Evolutionary conservation across 2,113 vertebrate species (phyloP), one percentile per base, ranked within the genome.

Genomic region (Nothoprocta pentlandii): DNA sequence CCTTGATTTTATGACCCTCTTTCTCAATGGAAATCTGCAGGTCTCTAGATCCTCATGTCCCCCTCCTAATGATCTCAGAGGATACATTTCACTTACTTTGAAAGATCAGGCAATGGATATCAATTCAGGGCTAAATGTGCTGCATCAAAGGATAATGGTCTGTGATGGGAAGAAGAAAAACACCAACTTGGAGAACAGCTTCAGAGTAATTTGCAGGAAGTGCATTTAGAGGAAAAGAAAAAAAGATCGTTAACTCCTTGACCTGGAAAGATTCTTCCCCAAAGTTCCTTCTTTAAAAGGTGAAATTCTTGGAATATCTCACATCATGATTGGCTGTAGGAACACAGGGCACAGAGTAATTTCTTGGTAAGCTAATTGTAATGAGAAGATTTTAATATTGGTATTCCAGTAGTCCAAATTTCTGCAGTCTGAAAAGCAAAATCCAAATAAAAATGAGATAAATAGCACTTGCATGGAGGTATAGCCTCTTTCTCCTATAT

Each of bases 361-460:
- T 83, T 76, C 23, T 41, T 92, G 64, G 62, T 82, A 70, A 91
- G 19, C 42, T 86, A 75, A 89, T 59, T 41, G 6, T 67, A 12
- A 59, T 93, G 28, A 78, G 54, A 73, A 84, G 19, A 47, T 84
- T 80, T 88, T 95, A 89, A 32, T 87, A 81, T 64, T 56, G 42
- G 26, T 12, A 59, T 76, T 95, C 92, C 30, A 42, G 6, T 61
- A 64, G 49, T 68, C n/a, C 92, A 68, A 77, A 91, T 67, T 80
- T 92, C 51, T 94, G 54, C 10, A 53, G 32, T 41, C 61, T 0
- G 0, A 64, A 75, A 91, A 81, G 16, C 20, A 95, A 90, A 75
- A 91, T 93, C 51, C 22, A 93, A 86, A 93, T 59, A 94, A 84
- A 90, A 81, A 6, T 56, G 94, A 95, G 41, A 93, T 85, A 96